phyloP scores from a whole-genome alignment of 2,888 invertebrate species.

The Leptinotarsa rubiginosa region DNA sequence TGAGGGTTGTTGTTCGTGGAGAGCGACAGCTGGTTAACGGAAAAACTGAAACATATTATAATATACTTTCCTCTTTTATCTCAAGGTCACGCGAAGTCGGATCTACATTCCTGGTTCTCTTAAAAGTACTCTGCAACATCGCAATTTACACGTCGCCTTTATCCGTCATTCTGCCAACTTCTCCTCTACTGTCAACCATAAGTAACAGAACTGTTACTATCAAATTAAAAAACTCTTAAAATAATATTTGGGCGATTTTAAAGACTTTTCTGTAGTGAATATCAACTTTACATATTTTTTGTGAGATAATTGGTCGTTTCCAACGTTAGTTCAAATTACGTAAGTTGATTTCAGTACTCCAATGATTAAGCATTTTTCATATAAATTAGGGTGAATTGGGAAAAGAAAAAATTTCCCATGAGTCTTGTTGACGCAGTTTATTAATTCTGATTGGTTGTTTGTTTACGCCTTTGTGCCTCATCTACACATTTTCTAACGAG shows the following conservation, averaged over 20 bases:
- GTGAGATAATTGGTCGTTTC: not conserved
- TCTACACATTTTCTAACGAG: no score
- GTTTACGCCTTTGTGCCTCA: no score
- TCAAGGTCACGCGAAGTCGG: no score
- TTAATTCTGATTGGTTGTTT: not conserved
- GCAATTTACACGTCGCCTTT: constrained; percentile 12
- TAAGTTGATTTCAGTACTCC: not conserved
- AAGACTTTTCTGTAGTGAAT: constrained; percentile 2
- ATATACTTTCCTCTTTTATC: no score
- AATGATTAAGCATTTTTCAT: constrained; percentile 5
- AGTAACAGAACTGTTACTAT: not conserved
- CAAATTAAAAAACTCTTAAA: constrained; percentile 1
- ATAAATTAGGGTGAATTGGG: not conserved
- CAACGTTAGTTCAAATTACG: constrained; percentile 9
- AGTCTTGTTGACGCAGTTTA: not conserved
- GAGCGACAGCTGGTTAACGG: no score
- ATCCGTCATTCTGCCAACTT: constrained; percentile 17
- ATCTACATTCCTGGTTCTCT: no score
- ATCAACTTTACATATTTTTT: not conserved
- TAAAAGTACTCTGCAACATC: not conserved
- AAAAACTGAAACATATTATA: no score
- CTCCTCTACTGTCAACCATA: not conserved
- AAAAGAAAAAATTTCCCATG: not conserved
- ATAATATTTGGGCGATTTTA: not conserved
- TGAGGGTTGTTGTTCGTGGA: no score